phyloP scores from a whole-genome alignment of 2,113 vertebrate genomes.

The Sarotherodon lohbergeri region DNA sequence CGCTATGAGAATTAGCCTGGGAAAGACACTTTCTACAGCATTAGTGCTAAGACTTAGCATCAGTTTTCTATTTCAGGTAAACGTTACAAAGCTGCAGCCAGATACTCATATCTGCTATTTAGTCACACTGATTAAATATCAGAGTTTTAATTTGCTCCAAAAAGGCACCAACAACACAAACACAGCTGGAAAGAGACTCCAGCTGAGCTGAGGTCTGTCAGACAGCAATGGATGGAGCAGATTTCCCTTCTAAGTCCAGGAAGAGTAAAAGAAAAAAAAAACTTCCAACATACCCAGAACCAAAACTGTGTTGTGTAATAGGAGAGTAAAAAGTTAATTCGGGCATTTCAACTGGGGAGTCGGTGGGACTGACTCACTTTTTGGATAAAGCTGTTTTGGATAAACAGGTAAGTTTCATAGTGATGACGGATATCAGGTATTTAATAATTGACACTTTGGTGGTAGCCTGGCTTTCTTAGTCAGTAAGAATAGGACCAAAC shows the following conservation, averaged over 20 bases:
- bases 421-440: not conserved
- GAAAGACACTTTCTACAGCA: not conserved
- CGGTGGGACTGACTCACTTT: not conserved
- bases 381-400: too few relatives aligned
- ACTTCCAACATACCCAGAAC: not conserved
- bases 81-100: not conserved
- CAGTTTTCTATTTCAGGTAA: not conserved
- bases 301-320: not conserved
- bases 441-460: rapidly evolving
- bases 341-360: rapidly evolving
- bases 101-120: not conserved
- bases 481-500: not conserved
- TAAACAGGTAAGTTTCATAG: not conserved
- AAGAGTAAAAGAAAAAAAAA: not conserved
- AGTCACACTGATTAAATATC: not conserved
- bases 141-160: not conserved
- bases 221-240: not conserved
- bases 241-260: not conserved
- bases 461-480: not conserved
- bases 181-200: not conserved
- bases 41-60: not conserved
- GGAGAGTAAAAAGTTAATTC: not conserved
- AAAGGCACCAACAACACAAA: not conserved
- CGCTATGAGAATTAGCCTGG: not conserved
- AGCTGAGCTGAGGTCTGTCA: not conserved